Evolutionary conservation across 2,113 vertebrate species (phyloP).

Genomic region (Rostratula benghalensis): DNA sequence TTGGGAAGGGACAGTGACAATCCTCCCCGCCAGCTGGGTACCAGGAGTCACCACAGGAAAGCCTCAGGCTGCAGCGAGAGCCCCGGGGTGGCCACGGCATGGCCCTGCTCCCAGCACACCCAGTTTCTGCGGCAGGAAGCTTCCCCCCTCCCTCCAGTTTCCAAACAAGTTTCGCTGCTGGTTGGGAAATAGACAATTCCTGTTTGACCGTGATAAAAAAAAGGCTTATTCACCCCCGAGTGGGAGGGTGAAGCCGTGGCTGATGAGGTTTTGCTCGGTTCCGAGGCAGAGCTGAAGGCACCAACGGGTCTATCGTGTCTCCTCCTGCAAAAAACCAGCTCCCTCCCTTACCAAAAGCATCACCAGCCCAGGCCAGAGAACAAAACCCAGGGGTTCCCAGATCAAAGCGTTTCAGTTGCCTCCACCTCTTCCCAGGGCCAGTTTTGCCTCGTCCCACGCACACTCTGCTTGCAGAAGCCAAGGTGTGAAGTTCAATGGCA

Average conservation of each 20-base stretch:
- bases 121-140: background rate
- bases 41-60: background rate
- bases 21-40: too few species aligned
- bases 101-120: background rate
- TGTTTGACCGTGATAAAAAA: background rate
- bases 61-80: background rate
- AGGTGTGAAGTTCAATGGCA: background rate
- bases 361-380: background rate
- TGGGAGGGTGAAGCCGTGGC: rapidly evolving
- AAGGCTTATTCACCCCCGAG: rapidly evolving
- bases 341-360: rapidly evolving
- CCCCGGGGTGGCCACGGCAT: background rate
- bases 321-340: background rate
- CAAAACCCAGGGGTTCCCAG: background rate
- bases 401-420: rapidly evolving
- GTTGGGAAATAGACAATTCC: background rate
- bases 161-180: background rate
- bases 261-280: background rate
- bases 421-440: background rate
- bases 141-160: background rate
- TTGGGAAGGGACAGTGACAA: rapidly evolving
- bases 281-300: background rate
- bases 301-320: rapidly evolving
- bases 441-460: background rate
- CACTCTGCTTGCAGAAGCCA: rapidly evolving